Conservation (phyloP, 2,797 vertebrate genomes). For the Neoniphon sammara region DNA sequence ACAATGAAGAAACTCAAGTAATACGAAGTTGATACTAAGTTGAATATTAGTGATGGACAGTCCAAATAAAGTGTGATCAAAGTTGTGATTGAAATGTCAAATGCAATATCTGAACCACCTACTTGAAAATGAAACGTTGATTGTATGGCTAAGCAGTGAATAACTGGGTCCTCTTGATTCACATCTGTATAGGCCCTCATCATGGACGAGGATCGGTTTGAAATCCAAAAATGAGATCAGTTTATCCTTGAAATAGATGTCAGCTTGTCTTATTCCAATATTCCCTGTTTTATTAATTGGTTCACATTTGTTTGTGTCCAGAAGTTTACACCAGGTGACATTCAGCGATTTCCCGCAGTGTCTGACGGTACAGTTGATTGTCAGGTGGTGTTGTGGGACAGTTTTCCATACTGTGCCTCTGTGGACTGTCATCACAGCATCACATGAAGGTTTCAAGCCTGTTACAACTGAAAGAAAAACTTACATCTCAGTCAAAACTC, state of each 20-base stretch:
- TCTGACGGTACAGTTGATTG: constrained; percentile 52
- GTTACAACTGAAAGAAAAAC: background rate
- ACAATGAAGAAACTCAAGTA: no score
- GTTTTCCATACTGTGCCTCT: constrained; percentile 2
- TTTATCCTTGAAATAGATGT: accelerated
- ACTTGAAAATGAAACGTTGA: constrained; percentile 76
- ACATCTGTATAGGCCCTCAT: constrained; percentile 70
- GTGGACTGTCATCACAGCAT: background rate
- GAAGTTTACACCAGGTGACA: constrained; percentile 67
- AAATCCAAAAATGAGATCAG: constrained; percentile 69
- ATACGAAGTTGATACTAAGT: no score
- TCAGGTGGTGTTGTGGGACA: constrained; percentile 12
- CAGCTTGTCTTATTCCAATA: constrained; percentile 26
- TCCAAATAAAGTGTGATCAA: no score
- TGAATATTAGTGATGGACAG: no score
- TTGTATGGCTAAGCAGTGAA: constrained; percentile 10
- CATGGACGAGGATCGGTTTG: constrained; percentile 42
- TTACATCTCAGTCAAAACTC: background rate
- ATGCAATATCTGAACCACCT: background rate
- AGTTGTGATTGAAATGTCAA: background rate
- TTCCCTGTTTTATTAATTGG: background rate
- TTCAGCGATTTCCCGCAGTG: constrained; percentile 44
- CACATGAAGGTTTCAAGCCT: constrained; percentile 50
- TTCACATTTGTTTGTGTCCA: background rate
- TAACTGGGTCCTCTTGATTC: accelerated